Conservation (phyloP, 2,888 invertebrate species). For the Cheilosia variabilis region DNA sequence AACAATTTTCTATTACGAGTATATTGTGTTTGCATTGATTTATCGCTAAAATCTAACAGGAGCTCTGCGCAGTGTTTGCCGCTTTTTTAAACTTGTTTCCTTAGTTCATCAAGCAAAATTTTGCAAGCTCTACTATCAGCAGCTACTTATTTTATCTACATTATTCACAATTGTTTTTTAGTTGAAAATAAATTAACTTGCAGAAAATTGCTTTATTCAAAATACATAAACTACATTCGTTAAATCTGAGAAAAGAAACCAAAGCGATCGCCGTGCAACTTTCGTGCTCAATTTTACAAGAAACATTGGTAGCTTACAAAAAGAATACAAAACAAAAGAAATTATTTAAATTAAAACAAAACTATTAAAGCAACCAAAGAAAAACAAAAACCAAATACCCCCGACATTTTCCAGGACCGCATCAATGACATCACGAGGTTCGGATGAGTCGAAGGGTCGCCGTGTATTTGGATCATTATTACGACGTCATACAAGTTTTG, state of each 20-base stretch:
- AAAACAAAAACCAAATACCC: conserved; percentile 67
- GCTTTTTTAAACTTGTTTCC: too few species aligned
- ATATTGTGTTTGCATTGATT: too few species aligned
- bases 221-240: conserved; percentile 1
- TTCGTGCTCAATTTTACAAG: conserved; percentile 67
- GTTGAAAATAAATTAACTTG: not conserved
- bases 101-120: too few species aligned
- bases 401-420: conserved; percentile 78
- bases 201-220: not conserved
- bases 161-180: conserved; percentile 17
- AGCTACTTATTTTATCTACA: not conserved
- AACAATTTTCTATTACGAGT: too few species aligned
- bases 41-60: too few species aligned
- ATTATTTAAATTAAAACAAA: conserved; percentile 51
- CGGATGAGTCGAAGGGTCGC: conserved; percentile 79
- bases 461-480: conserved; percentile 79
- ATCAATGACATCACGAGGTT: conserved; percentile 79
- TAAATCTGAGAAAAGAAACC: conserved; percentile 21
- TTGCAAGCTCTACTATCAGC: not conserved
- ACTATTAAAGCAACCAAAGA: conserved; percentile 68
- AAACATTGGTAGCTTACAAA: conserved; percentile 31
- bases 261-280: conserved; percentile 61
- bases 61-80: too few species aligned
- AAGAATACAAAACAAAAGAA: conserved; percentile 44
- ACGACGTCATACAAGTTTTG: conserved; percentile 79